Percentiles rank a stretch among this genome's conserved stretches.
Conservation (phyloP, 35 echinoderm and acorn worm species). For the Apostichopus japonicus region DNA sequence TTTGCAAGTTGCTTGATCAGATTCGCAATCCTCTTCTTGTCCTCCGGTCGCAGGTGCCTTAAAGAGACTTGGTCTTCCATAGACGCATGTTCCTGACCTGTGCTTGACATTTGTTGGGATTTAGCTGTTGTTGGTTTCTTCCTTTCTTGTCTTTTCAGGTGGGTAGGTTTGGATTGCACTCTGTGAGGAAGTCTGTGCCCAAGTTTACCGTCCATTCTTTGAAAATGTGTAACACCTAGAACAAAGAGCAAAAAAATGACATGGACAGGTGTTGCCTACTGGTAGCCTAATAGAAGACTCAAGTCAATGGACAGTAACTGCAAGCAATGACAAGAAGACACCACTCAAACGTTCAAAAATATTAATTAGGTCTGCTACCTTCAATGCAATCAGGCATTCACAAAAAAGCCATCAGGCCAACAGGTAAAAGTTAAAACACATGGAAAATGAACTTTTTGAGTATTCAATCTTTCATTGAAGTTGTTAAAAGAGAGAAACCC, state of each 20-base stretch:
- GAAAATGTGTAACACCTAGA: slow-evolving; percentile 37
- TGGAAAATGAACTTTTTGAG: no score
- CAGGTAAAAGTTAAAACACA: no score
- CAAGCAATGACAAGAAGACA: no score
- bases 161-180: background rate
- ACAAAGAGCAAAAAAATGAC: background rate
- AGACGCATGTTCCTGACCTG: background rate
- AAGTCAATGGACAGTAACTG: no score
- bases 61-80: slow-evolving; percentile 51
- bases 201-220: background rate
- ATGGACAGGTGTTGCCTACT: background rate
- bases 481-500: no score
- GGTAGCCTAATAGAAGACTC: no score
- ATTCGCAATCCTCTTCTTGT: slow-evolving; percentile 92
- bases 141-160: background rate
- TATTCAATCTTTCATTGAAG: no score
- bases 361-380: no score
- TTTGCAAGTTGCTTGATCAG: slow-evolving; percentile 90
- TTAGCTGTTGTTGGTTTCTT: background rate
- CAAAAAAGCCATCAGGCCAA: no score
- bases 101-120: no score
- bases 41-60: slow-evolving; percentile 83
- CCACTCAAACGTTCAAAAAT: no score
- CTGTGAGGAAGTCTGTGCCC: background rate
- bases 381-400: no score